Conservation (phyloP, 2,888 invertebrate genomes). For the Agriotes lineatus region DNA sequence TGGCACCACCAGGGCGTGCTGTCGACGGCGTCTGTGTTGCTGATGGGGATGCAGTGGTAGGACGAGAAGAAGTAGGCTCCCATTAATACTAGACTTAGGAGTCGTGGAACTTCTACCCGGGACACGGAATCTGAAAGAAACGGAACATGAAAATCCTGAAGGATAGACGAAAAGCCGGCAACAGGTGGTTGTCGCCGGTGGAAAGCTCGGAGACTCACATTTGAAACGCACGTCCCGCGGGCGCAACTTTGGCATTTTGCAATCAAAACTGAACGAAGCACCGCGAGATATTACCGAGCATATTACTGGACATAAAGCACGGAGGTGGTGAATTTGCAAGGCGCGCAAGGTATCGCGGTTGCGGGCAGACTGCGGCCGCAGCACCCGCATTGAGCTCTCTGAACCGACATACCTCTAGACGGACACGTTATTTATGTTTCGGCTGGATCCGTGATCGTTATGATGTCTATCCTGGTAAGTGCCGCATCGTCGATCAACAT, state of each 20-base stretch:
- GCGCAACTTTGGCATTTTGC: slow-evolving; percentile 22
- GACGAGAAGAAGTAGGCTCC: slow-evolving; percentile 11
- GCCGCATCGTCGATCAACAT: slow-evolving; percentile 44
- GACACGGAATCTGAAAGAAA: slow-evolving; percentile 34
- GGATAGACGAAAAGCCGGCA: slow-evolving; percentile 6
- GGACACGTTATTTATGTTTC: slow-evolving; percentile 53
- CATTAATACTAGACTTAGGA: slow-evolving; percentile 16
- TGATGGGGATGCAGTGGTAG: slow-evolving; percentile 22
- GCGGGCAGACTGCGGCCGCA: slow-evolving; percentile 54
- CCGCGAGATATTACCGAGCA: slow-evolving; percentile 18
- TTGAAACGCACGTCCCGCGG: slow-evolving; percentile 3
- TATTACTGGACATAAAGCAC: slow-evolving; percentile 28
- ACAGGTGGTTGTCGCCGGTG: slow-evolving; percentile 32
- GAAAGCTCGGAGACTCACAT: slow-evolving; percentile 29
- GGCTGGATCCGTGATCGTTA: slow-evolving; percentile 51
- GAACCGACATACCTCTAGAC: slow-evolving; percentile 55
- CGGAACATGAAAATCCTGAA: background rate
- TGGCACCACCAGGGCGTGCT: slow-evolving; percentile 37
- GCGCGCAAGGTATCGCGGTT: slow-evolving; percentile 56
- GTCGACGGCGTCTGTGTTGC: slow-evolving; percentile 1
- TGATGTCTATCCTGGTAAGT: slow-evolving; percentile 46
- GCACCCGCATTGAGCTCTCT: slow-evolving; percentile 56
- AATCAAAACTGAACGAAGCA: slow-evolving; percentile 16
- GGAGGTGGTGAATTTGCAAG: slow-evolving; percentile 51
- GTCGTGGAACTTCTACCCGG: slow-evolving; percentile 18